phyloP scores from a whole-genome alignment of 2,888 invertebrate genomes.

The Penaeus monodon region DNA sequence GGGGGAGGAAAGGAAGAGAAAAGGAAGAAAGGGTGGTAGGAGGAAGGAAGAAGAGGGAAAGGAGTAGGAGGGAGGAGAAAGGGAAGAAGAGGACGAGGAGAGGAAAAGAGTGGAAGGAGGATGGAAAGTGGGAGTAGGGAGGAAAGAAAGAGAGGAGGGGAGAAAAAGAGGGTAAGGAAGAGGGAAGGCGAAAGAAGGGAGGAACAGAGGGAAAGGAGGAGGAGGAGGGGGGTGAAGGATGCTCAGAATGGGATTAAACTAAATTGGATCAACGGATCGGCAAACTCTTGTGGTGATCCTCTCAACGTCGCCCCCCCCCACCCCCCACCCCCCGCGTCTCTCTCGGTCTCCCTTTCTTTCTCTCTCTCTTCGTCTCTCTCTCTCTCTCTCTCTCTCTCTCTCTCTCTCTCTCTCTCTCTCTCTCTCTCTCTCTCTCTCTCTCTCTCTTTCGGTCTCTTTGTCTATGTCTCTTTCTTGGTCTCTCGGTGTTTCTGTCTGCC shows the following conservation, averaged over 20 bases:
- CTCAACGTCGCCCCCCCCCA: constrained; percentile 1
- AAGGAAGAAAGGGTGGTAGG: no score
- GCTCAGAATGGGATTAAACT: constrained; percentile 39
- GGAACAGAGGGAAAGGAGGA: no score
- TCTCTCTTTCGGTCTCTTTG: background rate
- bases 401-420: background rate
- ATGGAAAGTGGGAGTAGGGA: no score
- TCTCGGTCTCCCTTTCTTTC: background rate
- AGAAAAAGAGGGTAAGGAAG: no score
- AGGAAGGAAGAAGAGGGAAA: no score
- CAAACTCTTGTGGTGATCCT: constrained; percentile 43
- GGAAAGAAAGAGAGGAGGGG: no score
- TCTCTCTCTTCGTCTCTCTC: background rate
- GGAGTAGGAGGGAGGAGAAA: no score
- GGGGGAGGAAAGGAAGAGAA: no score
- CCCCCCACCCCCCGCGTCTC: background rate
- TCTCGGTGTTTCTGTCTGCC: no score
- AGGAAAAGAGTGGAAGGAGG: no score
- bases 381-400: background rate
- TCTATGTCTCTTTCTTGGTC: background rate
- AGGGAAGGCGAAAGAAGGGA: no score
- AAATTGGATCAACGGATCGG: constrained; percentile 46
- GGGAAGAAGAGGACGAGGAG: no score
- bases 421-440: background rate
- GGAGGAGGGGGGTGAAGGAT: background rate